A percentile compares a stretch with the other conserved stretches of the same genome.
Conservation (phyloP, 2,113 vertebrate genomes). For the Sinocyclocheilus anophthalmus region DNA sequence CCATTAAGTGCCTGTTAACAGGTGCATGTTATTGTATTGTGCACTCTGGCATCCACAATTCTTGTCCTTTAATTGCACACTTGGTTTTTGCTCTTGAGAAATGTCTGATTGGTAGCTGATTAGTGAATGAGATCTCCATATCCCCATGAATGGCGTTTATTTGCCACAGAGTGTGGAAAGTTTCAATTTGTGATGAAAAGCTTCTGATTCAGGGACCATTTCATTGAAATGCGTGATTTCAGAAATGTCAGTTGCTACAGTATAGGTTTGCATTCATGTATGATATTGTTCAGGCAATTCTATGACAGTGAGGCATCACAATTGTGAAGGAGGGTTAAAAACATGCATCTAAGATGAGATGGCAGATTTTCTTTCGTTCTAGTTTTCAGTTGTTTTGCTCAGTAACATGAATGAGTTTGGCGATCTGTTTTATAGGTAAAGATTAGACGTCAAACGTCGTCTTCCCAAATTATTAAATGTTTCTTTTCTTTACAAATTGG, state of each 20-base stretch:
- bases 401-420: conserved; percentile 24
- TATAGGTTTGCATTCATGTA: not conserved
- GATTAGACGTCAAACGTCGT: not conserved
- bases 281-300: not conserved
- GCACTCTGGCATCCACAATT: not conserved
- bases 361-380: not conserved
- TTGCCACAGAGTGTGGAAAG: not conserved
- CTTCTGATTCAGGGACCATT: not conserved
- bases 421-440: conserved; percentile 20
- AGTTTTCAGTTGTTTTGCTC: not conserved
- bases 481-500: conserved; percentile 12
- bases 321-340: not conserved
- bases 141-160: conserved; percentile 13
- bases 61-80: conserved; percentile 48
- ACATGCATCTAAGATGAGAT: conserved; percentile 2
- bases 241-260: not conserved
- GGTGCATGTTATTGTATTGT: conserved; percentile 11
- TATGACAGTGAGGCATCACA: not conserved
- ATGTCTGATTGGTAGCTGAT: conserved; percentile 57
- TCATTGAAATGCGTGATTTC: not conserved
- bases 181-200: conserved; percentile 15
- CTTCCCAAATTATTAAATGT: conserved; percentile 4
- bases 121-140: conserved; percentile 45
- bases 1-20: not conserved
- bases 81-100: conserved; percentile 47